phyloP scores from a whole-genome alignment of 2,113 vertebrate species.

The Athene cunicularia region DNA sequence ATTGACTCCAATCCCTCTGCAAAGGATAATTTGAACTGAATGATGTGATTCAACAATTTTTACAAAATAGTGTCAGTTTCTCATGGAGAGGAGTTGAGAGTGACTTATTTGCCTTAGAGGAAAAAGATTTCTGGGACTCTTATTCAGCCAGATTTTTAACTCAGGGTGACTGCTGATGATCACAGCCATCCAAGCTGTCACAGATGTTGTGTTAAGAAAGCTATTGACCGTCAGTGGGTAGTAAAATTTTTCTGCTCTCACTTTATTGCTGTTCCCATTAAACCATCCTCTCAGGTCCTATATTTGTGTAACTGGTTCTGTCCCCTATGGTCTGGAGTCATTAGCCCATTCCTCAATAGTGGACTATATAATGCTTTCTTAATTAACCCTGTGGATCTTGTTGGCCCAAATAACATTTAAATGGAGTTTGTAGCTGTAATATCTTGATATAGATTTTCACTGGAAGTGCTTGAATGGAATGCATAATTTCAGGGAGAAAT shows the following conservation, averaged over 20 bases:
- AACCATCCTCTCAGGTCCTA: conserved; percentile 57
- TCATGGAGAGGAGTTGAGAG: neutral
- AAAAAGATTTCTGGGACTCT: neutral
- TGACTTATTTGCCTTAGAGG: neutral
- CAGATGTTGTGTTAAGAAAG: conserved; percentile 64
- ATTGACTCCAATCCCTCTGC: neutral
- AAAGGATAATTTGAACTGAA: neutral
- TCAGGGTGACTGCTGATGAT: neutral
- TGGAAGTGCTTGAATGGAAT: conserved; percentile 17
- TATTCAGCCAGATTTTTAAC: neutral
- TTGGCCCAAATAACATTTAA: conserved; percentile 59
- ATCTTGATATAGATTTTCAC: conserved; percentile 19
- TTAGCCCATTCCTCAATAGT: conserved; percentile 11
- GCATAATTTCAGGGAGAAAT: conserved; percentile 16
- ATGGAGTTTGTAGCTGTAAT: conserved; percentile 16
- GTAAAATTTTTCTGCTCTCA: conserved; percentile 55
- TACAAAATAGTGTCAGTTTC: neutral
- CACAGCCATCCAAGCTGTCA: neutral
- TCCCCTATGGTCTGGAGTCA: conserved; percentile 12
- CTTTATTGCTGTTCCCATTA: conserved; percentile 68
- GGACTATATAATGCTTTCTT: conserved; percentile 33
- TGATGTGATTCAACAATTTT: neutral
- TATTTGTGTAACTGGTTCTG: conserved; percentile 54
- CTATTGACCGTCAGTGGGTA: conserved; percentile 56
- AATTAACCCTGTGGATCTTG: conserved; percentile 65